A percentile compares a stretch with the other conserved stretches of the same genome.
Conservation (phyloP, 2,113 vertebrate genomes). For the Varanus salvator region DNA sequence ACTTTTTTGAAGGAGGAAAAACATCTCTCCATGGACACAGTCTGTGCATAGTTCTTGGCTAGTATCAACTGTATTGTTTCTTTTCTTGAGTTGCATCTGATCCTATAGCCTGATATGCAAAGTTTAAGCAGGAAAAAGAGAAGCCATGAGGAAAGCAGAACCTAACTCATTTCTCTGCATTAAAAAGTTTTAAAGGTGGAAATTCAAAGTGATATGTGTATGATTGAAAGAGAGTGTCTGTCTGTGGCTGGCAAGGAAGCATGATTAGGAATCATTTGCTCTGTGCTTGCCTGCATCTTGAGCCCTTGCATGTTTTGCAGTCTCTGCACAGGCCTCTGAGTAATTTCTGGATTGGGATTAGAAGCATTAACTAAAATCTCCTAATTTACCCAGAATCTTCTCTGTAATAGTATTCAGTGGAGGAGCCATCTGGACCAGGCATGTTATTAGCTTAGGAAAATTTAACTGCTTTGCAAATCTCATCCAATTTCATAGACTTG, state of each 20-base stretch:
- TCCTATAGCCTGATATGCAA: neutral
- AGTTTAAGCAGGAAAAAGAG: neutral
- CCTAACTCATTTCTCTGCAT: neutral
- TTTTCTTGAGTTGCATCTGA: neutral
- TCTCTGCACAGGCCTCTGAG: neutral
- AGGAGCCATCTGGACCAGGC: conserved; percentile 67
- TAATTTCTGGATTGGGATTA: conserved; percentile 45
- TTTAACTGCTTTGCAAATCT: conserved; percentile 70
- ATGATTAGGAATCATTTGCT: neutral
- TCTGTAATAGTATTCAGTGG: conserved; percentile 65
- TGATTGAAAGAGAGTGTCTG: neutral
- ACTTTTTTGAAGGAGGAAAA: neutral
- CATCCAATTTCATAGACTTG: conserved; percentile 62
- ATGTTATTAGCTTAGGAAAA: conserved; percentile 74
- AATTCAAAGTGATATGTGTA: neutral
- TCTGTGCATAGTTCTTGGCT: neutral
- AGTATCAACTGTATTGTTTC: too few relatives aligned
- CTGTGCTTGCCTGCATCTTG: neutral
- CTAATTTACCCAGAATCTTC: conserved; percentile 66
- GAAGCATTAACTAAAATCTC: conserved; percentile 61
- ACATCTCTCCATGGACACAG: neutral
- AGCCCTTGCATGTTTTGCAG: neutral
- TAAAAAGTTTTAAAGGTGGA: neutral
- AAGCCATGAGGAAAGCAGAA: neutral
- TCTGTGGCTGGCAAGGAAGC: neutral